Evolutionary conservation across 2,113 vertebrate genomes (phyloP).

Genomic region (Sula dactylatra): DNA sequence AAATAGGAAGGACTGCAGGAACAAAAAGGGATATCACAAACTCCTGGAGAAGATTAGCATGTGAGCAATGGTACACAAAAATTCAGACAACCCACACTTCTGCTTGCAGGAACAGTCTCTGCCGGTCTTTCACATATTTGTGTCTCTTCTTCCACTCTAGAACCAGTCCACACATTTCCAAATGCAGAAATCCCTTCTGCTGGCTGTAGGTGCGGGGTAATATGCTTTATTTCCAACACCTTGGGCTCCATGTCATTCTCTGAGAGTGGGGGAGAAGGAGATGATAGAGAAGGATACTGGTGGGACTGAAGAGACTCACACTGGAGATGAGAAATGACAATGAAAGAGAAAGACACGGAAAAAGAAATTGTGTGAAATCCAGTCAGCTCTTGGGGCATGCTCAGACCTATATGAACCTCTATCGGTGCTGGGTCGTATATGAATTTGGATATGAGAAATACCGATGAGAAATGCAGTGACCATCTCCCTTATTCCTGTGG

Average conservation of each 20-base stretch:
- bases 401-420: neutral
- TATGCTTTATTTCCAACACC: neutral
- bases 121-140: neutral
- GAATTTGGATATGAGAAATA: neutral
- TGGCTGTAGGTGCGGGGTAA: neutral
- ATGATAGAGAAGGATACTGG: neutral
- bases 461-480: neutral
- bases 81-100: neutral
- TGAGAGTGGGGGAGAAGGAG: neutral
- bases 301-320: neutral
- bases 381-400: neutral
- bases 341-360: neutral
- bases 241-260: neutral
- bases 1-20: neutral
- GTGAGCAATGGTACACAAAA: neutral
- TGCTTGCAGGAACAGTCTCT: neutral
- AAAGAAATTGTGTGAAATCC: neutral
- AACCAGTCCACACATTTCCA: neutral
- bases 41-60: neutral
- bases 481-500: accelerated
- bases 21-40: neutral
- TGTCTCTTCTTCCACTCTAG: neutral
- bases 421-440: neutral
- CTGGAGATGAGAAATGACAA: neutral
- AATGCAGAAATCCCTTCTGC: neutral